These are phyloP conservation scores for Triplophysa yarkandensis DNA, from an alignment of 2,797 vertebrate species.

Conservation along the genomic window DNA sequence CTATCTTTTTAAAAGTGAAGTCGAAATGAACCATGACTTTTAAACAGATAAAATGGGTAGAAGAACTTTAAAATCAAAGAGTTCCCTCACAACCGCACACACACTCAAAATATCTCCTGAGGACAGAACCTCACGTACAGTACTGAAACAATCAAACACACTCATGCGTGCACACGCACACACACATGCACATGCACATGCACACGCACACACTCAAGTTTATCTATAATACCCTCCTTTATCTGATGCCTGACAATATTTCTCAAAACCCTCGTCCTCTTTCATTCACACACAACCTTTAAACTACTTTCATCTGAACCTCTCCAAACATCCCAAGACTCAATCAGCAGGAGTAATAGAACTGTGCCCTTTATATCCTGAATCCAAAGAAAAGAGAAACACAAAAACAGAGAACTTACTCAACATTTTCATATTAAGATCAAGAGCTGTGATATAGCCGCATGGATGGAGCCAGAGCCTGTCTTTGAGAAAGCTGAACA, in stretches of 20 bases:
- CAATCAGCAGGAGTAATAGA: constrained; percentile 67
- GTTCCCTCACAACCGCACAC: constrained; percentile 15
- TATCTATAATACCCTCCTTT: constrained; percentile 43
- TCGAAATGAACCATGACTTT: constrained; percentile 5
- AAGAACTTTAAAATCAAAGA: constrained; percentile 49
- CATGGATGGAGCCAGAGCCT: constrained; percentile 8
- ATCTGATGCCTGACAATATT: constrained; percentile 21
- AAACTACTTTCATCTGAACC: constrained; percentile 65
- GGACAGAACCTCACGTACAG: not conserved
- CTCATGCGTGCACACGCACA: too few species aligned
- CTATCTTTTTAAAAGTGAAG: not conserved
- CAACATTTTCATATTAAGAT: constrained; percentile 38
- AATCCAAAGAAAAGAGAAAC: constrained; percentile 39
- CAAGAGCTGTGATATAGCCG: constrained; percentile 15
- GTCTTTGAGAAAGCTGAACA: constrained; percentile 17
- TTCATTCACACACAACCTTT: constrained; percentile 62
- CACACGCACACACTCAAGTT: not conserved
- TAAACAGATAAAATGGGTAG: too few species aligned
- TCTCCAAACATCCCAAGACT: constrained; percentile 54
- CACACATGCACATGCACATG: not conserved
- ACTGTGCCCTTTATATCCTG: constrained; percentile 50
- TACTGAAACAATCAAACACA: not conserved
- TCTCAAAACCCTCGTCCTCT: constrained; percentile 53
- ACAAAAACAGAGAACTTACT: constrained; percentile 24
- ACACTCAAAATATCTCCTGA: not conserved